Percentiles rank a stretch among this genome's conserved stretches.
phyloP scores from a whole-genome alignment of 1,140 invertebrate genomes.

The Bombyx mandarina region DNA sequence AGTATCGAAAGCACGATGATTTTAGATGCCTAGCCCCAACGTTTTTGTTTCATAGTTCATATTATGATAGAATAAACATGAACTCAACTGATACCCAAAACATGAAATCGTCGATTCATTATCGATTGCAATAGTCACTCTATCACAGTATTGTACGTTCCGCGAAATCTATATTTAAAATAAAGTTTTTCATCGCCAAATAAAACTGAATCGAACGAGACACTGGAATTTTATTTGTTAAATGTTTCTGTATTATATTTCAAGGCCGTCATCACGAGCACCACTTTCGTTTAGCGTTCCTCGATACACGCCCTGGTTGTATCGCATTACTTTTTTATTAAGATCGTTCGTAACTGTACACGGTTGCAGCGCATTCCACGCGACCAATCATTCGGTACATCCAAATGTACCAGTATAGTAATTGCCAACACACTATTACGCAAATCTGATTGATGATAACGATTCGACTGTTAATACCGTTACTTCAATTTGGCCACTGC shows the following conservation, averaged over 20 bases:
- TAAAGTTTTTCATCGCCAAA: too few relatives aligned
- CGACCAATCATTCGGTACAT: slow-evolving; percentile 31
- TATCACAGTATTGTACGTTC: too few relatives aligned
- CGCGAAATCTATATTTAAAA: too few relatives aligned
- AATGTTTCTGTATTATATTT: not conserved
- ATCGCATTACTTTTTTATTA: slow-evolving; percentile 16
- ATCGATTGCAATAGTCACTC: too few relatives aligned
- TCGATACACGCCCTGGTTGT: slow-evolving; percentile 5
- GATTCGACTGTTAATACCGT: slow-evolving; percentile 50
- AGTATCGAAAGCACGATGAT: too few relatives aligned
- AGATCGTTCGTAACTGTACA: slow-evolving; percentile 24
- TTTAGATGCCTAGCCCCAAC: too few relatives aligned
- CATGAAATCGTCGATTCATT: too few relatives aligned
- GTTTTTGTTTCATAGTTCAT: too few relatives aligned
- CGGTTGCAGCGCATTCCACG: slow-evolving; percentile 32
- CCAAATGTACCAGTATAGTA: slow-evolving; percentile 37
- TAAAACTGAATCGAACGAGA: too few relatives aligned
- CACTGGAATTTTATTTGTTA: too few relatives aligned
- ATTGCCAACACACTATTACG: slow-evolving; percentile 65
- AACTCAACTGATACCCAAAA: too few relatives aligned
- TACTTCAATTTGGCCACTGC: slow-evolving; percentile 63
- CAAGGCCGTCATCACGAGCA: not conserved
- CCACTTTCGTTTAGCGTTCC: slow-evolving; percentile 1
- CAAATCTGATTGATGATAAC: slow-evolving; percentile 69
- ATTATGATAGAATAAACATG: too few relatives aligned